Percentiles rank a stretch among this genome's conserved stretches.
Conservation (phyloP, 2,797 vertebrate genomes). For the Cossypha niveicapilla region DNA sequence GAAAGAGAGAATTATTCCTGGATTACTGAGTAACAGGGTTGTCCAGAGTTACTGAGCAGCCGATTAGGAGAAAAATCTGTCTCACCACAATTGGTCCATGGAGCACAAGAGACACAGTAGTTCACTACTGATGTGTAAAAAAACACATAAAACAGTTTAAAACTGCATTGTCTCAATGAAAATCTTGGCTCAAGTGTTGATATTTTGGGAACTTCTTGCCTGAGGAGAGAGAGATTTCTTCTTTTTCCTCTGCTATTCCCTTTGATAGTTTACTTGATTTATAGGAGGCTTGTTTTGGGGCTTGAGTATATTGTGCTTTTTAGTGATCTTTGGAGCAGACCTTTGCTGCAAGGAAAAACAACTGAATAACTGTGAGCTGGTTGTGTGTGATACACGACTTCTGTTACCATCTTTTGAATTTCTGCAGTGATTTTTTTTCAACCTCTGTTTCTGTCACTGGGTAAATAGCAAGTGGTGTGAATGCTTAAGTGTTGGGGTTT, state of each 20-base stretch:
- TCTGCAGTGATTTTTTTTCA: background rate
- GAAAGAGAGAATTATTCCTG: conserved; percentile 18
- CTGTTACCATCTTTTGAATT: background rate
- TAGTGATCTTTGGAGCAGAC: background rate
- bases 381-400: background rate
- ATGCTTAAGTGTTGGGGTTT: background rate
- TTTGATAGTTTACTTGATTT: conserved; percentile 13
- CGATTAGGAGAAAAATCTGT: conserved; percentile 17
- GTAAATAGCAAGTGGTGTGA: conserved; percentile 1
- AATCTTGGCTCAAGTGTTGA: background rate
- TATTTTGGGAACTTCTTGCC: background rate
- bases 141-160: background rate
- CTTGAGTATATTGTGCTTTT: background rate
- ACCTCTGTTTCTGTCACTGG: background rate
- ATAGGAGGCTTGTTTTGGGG: background rate
- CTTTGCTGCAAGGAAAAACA: background rate
- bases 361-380: background rate
- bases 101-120: background rate
- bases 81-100: background rate
- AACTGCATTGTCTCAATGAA: background rate
- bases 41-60: conserved; percentile 22
- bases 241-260: background rate
- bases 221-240: background rate
- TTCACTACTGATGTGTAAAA: background rate
- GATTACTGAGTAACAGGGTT: conserved; percentile 31